These are phyloP conservation scores for Drosophila aff. DNA, from an alignment of 1,140 invertebrate species.

Conservation along the genomic window DNA sequence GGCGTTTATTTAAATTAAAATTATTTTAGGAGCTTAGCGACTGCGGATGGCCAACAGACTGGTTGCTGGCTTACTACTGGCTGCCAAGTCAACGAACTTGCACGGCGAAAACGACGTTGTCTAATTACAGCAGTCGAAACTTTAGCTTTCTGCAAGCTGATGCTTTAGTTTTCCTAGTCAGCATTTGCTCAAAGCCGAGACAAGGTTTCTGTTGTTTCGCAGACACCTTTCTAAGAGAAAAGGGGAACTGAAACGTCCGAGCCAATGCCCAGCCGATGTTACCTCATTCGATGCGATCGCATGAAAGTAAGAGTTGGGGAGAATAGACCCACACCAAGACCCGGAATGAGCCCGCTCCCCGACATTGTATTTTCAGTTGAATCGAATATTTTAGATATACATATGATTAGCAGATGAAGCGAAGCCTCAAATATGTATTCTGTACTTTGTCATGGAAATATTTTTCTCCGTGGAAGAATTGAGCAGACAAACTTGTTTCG, in stretches of 20 bases:
- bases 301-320: constrained; percentile 32
- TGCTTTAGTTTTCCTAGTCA: not conserved
- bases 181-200: not conserved
- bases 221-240: constrained; percentile 10
- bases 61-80: not conserved
- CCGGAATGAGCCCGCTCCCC: not conserved
- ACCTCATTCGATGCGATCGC: constrained; percentile 7
- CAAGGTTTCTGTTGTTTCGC: not conserved
- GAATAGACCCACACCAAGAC: constrained; percentile 4
- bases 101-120: not conserved
- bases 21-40: not conserved
- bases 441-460: constrained; percentile 58
- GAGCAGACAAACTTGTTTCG: constrained; percentile 51
- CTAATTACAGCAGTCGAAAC: constrained; percentile 11
- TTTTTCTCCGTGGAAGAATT: constrained; percentile 27
- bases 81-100: constrained; percentile 30
- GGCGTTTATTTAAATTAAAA: constrained; percentile 7
- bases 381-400: constrained; percentile 8
- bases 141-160: constrained; percentile 1
- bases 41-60: not conserved
- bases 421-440: constrained; percentile 22
- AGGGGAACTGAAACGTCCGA: not conserved
- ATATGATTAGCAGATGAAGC: constrained; percentile 12
- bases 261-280: not conserved
- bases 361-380: not conserved